These are phyloP conservation scores for Nibea coibor DNA, from an alignment of 2,113 vertebrate genomes.

Conservation along the genomic window DNA sequence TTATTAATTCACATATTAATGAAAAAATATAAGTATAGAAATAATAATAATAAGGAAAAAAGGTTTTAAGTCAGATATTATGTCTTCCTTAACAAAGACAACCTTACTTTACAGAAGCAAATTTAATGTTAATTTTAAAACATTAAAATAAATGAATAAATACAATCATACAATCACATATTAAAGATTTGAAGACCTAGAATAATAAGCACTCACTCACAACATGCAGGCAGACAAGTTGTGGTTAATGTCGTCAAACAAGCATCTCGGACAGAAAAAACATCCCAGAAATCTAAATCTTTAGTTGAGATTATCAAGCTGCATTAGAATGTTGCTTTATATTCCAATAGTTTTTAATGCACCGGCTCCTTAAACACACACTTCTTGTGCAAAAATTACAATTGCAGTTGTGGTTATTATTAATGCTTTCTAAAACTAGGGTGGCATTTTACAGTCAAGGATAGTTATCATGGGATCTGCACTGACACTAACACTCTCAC, in stretches of 20 bases:
- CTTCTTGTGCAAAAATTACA: not conserved
- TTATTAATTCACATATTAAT: not conserved
- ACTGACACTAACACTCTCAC: constrained; percentile 1
- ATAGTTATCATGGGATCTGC: constrained; percentile 24
- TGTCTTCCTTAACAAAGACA: not conserved
- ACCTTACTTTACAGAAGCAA: not conserved
- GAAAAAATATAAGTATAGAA: not conserved
- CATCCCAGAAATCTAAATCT: not conserved
- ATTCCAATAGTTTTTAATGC: too few species aligned
- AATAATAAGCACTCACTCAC: not conserved
- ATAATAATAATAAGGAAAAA: not conserved
- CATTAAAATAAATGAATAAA: not conserved
- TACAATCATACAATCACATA: not conserved
- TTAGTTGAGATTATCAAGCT: not conserved
- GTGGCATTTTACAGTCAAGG: not conserved
- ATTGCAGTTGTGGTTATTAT: constrained; percentile 17
- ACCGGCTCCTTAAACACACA: not conserved
- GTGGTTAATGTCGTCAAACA: not conserved
- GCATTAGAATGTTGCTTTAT: too few species aligned
- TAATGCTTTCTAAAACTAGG: constrained; percentile 17
- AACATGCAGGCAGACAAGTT: not conserved
- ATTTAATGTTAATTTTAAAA: not conserved
- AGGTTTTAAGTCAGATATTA: not conserved
- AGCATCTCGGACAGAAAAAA: not conserved
- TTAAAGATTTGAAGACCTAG: not conserved